A percentile compares a stretch with the other conserved stretches of the same genome.
These are phyloP conservation scores for Abscondita cerata DNA, from an alignment of 2,888 invertebrate genomes.

Conservation along the genomic window DNA sequence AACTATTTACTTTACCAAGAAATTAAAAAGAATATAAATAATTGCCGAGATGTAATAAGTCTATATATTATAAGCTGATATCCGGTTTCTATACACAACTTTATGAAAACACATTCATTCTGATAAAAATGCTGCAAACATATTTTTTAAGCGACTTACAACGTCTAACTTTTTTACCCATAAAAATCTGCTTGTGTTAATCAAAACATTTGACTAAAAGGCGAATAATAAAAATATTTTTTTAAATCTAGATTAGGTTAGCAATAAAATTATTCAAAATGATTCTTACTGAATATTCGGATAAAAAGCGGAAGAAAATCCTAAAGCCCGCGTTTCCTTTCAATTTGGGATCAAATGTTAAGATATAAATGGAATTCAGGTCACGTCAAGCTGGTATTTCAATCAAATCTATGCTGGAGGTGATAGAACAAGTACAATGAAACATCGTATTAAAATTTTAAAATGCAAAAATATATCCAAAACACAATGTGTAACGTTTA, in stretches of 20 bases:
- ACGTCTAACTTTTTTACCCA: no score
- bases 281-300: constrained; percentile 1
- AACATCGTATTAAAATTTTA: constrained; percentile 11
- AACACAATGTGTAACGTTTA: neutral
- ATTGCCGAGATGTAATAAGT: no score
- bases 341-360: constrained; percentile 14
- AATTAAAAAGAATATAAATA: no score
- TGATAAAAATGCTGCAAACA: no score
- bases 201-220: constrained; percentile 14
- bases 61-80: no score
- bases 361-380: constrained; percentile 19
- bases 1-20: no score
- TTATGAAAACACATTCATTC: no score
- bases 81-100: no score
- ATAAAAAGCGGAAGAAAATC: neutral
- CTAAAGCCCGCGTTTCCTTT: constrained; percentile 3
- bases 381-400: constrained; percentile 20
- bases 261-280: no score
- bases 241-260: neutral
- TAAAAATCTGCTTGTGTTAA: no score
- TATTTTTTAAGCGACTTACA: no score
- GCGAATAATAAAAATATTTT: constrained; percentile 11
- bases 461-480: neutral
- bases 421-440: constrained; percentile 5
- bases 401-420: constrained; percentile 24